Conservation (phyloP, 2,888 invertebrate genomes). For the Eristalis tenax region DNA sequence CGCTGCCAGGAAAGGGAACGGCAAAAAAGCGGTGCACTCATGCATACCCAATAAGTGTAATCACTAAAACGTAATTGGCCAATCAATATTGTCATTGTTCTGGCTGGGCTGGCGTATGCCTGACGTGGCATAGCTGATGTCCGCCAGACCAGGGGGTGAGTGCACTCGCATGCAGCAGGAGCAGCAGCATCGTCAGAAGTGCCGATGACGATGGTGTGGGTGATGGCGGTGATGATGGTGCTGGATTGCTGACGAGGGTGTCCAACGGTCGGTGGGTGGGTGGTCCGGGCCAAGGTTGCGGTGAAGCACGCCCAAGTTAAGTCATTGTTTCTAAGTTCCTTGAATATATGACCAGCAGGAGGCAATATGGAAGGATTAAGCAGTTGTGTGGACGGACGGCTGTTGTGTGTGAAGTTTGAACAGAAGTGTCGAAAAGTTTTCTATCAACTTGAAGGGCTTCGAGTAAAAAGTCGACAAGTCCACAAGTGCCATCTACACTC, state of each 20-base stretch:
- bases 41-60: slow-evolving; percentile 75
- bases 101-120: slow-evolving; percentile 64
- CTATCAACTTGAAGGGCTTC: not conserved
- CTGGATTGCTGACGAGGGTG: not conserved
- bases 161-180: slow-evolving; percentile 29
- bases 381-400: not conserved
- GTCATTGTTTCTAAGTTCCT: slow-evolving; percentile 68
- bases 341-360: slow-evolving; percentile 20
- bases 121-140: slow-evolving; percentile 45
- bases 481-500: too few species aligned
- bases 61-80: slow-evolving; percentile 80
- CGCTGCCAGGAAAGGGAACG: slow-evolving; percentile 39
- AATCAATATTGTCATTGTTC: slow-evolving; percentile 80
- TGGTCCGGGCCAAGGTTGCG: slow-evolving; percentile 53
- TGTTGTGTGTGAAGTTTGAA: not conserved
- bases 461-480: too few species aligned
- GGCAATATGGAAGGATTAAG: not conserved
- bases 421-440: slow-evolving; percentile 1
- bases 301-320: slow-evolving; percentile 61
- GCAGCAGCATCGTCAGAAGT: slow-evolving; percentile 65
- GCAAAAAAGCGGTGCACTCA: slow-evolving; percentile 70
- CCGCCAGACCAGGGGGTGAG: not conserved
- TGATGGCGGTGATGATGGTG: slow-evolving; percentile 13
- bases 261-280: not conserved
- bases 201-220: slow-evolving; percentile 43